These are phyloP conservation scores for Sebastolobus altivelis DNA, from an alignment of 2,797 vertebrate genomes.

Conservation along the genomic window DNA sequence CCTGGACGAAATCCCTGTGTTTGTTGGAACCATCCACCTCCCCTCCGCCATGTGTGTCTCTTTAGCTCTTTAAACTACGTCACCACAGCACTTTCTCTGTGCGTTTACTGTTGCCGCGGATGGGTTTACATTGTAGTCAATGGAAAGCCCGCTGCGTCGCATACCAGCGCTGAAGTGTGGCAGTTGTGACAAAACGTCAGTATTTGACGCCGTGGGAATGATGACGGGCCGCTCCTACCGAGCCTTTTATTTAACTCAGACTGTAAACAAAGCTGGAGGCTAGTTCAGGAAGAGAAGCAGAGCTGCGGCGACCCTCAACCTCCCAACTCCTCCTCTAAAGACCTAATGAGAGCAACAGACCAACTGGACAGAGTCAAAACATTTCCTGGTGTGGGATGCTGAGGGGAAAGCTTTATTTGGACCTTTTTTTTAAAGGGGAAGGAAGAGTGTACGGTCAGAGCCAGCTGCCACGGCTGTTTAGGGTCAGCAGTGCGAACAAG, in stretches of 20 bases:
- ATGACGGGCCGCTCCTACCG: neutral
- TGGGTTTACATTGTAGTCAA: no score
- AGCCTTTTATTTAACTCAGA: conserved; percentile 41
- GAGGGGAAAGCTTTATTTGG: conserved; percentile 24
- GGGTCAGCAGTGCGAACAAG: conserved; percentile 24
- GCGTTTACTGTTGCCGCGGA: no score
- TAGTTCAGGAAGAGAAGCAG: conserved; percentile 48
- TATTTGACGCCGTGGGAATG: no score
- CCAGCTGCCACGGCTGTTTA: conserved; percentile 21
- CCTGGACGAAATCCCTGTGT: no score
- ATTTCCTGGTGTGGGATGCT: conserved; percentile 43
- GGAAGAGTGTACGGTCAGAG: conserved; percentile 23
- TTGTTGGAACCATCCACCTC: no score
- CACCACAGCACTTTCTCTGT: no score
- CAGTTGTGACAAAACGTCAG: no score
- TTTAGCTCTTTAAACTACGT: no score
- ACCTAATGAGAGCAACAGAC: conserved; percentile 58
- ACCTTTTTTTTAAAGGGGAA: conserved; percentile 21
- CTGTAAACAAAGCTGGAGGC: conserved; percentile 67
- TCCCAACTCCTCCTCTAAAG: conserved; percentile 31
- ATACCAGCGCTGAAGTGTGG: no score
- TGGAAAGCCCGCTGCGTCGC: no score
- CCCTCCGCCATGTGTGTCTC: no score
- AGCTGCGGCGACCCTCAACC: conserved; percentile 34
- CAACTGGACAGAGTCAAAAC: conserved; percentile 40